Percentiles rank a stretch among this genome's conserved stretches.
phyloP scores from a whole-genome alignment of 2,797 vertebrate genomes.

The Pantherophis vulpinus region DNA sequence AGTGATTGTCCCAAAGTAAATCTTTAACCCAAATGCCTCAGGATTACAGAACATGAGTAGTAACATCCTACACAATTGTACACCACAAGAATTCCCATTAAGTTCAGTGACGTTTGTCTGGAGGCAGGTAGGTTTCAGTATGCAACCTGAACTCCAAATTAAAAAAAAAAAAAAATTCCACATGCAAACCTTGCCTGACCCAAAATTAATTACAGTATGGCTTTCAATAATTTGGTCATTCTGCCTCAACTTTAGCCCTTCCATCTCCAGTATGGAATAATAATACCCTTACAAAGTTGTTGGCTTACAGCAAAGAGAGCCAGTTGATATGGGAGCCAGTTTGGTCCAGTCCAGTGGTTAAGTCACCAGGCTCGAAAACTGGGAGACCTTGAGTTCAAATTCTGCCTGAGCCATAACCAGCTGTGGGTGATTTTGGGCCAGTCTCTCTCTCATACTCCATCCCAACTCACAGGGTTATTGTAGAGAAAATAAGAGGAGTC shows the following conservation, averaged over 20 bases:
- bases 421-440: not conserved
- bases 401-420: not conserved
- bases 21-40: not conserved
- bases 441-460: not conserved
- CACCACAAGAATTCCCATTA: rapidly evolving
- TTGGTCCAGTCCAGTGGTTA: not conserved
- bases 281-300: not conserved
- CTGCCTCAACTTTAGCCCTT: not conserved
- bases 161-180: not conserved
- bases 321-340: not conserved
- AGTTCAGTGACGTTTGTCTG: not conserved
- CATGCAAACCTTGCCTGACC: not conserved
- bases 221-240: not conserved
- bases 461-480: not conserved
- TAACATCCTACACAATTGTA: not conserved
- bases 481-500: not conserved
- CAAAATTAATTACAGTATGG: not conserved
- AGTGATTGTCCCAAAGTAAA: not conserved
- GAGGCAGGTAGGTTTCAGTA: not conserved
- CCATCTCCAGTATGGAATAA: not conserved
- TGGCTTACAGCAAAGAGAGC: not conserved
- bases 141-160: not conserved
- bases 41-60: not conserved
- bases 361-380: not conserved
- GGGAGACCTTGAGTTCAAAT: not conserved